Evolutionary conservation across 2,888 invertebrate genomes (phyloP), one percentile per base, ranked within the genome.

Genomic region (Parochlus steinenii): DNA sequence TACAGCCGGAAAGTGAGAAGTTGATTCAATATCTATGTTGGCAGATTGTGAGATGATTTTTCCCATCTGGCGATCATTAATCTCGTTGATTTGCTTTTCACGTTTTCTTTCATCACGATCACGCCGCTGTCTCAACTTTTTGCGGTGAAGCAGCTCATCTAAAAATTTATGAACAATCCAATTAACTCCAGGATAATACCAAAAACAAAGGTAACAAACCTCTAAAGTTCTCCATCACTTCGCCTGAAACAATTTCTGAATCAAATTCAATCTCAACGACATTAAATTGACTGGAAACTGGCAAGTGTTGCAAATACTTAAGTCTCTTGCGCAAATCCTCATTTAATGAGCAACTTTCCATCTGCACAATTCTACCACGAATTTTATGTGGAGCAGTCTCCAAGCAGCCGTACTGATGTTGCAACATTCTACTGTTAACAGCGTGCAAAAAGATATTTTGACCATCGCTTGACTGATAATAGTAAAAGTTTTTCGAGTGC

Each of bases 401-500:
- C 39, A 93, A 60, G 6, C 71, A 69, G 6, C 87, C 89, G 63
- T 87, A 92, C 38, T 83, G 77, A 38, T 75, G 71, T 49, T 83
- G 80, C 46, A 97, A 56, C 71, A 93, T 82, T 40, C 81, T 78
- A 6, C 85, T 79, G 55, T 95, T 95, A 47, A 95, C 58, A 10
- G 85, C 78, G 57, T 92, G 83, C 41, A 95, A 62, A 56, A 85
- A 97, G 36, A 93, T 72, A 54, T 89, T 83, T 55, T 92, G 92
- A 0, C 93, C 93, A 56, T 90, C 89, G 27, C 70, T 69, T 43
- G 87, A 89, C 82, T 56, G 45, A 60, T 63, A 55, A 41, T 53
- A 53, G 44, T 54, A 56, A 41, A 54, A 55, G 39, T 47, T 43
- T 41, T 45, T 43, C n/a, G 34, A 35, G 16, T 38, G 12, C n/a